Percentiles rank a stretch among this genome's conserved stretches.
These are phyloP conservation scores for Polyergus mexicanus DNA, from an alignment of 1,140 invertebrate genomes.

Conservation along the genomic window DNA sequence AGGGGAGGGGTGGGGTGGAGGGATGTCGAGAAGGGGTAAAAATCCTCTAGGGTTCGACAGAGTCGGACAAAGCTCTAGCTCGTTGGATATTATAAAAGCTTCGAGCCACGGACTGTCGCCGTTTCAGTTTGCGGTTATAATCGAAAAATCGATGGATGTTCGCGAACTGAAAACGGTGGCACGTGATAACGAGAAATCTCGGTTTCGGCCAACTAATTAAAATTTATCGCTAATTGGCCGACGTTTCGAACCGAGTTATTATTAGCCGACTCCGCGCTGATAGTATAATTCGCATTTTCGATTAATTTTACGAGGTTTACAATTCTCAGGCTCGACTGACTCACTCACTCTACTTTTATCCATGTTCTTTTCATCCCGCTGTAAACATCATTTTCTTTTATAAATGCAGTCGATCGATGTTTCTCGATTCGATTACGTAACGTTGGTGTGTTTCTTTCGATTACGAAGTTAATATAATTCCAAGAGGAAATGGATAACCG, in stretches of 20 bases:
- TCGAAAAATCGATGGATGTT: conserved; percentile 64
- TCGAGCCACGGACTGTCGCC: conserved; percentile 12
- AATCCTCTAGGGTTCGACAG: conserved; percentile 65
- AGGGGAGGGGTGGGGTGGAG: too few relatives aligned
- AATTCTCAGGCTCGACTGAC: conserved; percentile 20
- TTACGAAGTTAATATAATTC: conserved; percentile 21
- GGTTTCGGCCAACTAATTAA: conserved; percentile 71
- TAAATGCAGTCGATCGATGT: background rate
- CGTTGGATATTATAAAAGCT: conserved; percentile 69
- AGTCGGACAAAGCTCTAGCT: conserved; percentile 64
- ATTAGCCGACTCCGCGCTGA: conserved; percentile 36
- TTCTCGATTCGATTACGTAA: background rate
- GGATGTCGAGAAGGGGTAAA: conserved; percentile 24
- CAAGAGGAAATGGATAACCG: conserved; percentile 7
- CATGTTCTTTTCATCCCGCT: background rate
- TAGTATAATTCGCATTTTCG: conserved; percentile 45
- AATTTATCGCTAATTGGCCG: conserved; percentile 65
- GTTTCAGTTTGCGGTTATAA: conserved; percentile 27
- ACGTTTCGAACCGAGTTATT: conserved; percentile 47
- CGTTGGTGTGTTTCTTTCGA: conserved; percentile 23
- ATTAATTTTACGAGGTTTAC: conserved; percentile 34
- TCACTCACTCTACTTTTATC: background rate
- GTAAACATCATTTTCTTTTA: background rate
- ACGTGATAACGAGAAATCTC: conserved; percentile 64
- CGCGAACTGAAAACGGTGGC: conserved; percentile 40